A percentile compares a stretch with the other conserved stretches of the same genome.
Conservation (phyloP, 1,140 invertebrate species). For the Aphidius ervi region DNA sequence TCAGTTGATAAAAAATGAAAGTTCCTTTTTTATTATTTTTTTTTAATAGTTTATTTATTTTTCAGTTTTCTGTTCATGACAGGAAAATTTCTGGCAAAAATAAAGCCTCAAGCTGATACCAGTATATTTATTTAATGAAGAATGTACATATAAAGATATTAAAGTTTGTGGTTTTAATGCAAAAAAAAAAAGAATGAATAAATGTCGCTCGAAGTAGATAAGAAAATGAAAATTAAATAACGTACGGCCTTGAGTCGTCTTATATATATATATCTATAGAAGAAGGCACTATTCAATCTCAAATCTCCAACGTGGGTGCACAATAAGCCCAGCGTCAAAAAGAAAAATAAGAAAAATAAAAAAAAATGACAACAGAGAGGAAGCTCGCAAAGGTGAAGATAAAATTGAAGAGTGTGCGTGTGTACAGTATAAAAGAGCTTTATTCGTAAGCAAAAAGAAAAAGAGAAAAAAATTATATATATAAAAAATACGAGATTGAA, state of each 20-base stretch:
- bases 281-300: neutral
- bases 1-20: neutral
- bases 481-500: neutral
- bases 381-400: neutral
- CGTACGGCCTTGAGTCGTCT: neutral
- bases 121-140: neutral
- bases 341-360: neutral
- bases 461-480: neutral
- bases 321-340: neutral
- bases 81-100: too few relatives aligned
- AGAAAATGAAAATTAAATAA: slow-evolving; percentile 24
- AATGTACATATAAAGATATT: neutral
- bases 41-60: too few relatives aligned
- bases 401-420: too few relatives aligned
- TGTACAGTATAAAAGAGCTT: neutral
- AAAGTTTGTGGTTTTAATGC: neutral
- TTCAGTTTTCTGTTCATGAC: too few relatives aligned
- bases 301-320: neutral
- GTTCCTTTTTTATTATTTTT: neutral
- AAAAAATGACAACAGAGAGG: neutral
- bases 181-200: slow-evolving; percentile 9
- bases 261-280: neutral
- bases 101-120: too few relatives aligned
- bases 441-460: too few relatives aligned
- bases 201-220: neutral